Percentiles rank a stretch among this genome's conserved stretches.
These are phyloP conservation scores for Botrylloides violaceus DNA, from an alignment of 23 tunicate species.

Conservation along the genomic window DNA sequence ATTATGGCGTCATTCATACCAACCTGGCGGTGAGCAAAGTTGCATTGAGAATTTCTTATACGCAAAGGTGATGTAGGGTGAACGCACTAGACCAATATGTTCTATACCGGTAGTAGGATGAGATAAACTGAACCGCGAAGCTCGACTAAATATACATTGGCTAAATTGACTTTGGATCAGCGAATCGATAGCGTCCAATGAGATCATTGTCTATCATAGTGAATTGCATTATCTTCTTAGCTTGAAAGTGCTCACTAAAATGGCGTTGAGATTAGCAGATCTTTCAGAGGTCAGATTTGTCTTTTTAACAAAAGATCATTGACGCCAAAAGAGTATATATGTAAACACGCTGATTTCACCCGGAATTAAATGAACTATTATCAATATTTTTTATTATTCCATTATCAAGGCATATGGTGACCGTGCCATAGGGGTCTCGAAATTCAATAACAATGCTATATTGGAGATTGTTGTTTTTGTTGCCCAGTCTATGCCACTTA, in stretches of 20 bases:
- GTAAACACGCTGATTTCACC: neutral
- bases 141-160: too few relatives aligned
- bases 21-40: too few relatives aligned
- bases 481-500: neutral
- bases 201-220: neutral
- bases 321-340: neutral
- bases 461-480: neutral
- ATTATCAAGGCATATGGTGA: neutral
- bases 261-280: neutral
- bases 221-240: neutral
- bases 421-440: neutral
- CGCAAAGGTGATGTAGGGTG: too few relatives aligned
- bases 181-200: neutral
- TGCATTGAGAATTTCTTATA: too few relatives aligned
- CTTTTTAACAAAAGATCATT: neutral
- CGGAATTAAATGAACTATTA: constrained; percentile 1
- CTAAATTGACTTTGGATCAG: neutral
- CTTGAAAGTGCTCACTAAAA: neutral
- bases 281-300: neutral
- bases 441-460: constrained; percentile 1
- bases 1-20: too few relatives aligned
- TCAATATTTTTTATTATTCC: neutral
- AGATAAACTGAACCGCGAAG: too few relatives aligned
- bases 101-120: too few relatives aligned
- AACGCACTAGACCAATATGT: too few relatives aligned